Conservation (phyloP, 2,888 invertebrate species). For the Bembecia ichneumoniformis region DNA sequence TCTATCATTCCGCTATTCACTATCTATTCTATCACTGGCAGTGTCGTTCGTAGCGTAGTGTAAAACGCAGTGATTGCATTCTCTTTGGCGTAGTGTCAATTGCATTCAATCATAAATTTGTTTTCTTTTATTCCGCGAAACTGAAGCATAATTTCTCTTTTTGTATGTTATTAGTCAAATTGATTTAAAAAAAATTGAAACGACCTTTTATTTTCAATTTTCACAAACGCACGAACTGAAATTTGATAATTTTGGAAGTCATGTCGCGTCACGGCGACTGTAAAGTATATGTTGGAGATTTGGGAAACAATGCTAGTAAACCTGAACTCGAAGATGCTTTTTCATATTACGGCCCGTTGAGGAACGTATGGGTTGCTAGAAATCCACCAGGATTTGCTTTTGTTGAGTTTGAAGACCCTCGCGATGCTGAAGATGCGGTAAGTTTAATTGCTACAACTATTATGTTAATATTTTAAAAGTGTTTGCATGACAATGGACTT, state of each 20-base stretch:
- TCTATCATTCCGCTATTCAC: too few species aligned
- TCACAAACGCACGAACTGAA: too few species aligned
- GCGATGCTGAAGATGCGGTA: slow-evolving; percentile 94
- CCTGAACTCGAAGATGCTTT: slow-evolving; percentile 95
- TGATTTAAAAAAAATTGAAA: too few species aligned
- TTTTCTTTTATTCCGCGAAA: too few species aligned
- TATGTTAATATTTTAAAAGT: neutral
- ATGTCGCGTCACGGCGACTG: slow-evolving; percentile 90
- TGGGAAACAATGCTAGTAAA: slow-evolving; percentile 92
- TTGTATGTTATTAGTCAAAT: too few species aligned
- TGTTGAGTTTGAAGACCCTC: slow-evolving; percentile 92
- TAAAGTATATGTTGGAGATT: slow-evolving; percentile 96
- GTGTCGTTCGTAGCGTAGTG: too few species aligned
- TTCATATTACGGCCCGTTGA: slow-evolving; percentile 90
- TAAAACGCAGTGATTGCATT: too few species aligned
- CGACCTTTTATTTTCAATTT: too few species aligned
- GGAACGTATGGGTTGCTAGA: slow-evolving; percentile 98
- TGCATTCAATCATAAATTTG: too few species aligned
- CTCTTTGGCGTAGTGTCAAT: too few species aligned
- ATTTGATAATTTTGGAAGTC: slow-evolving; percentile 12
- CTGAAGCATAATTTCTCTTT: too few species aligned
- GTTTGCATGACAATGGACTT: neutral
- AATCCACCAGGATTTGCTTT: slow-evolving; percentile 97
- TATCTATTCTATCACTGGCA: too few species aligned
- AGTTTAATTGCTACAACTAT: slow-evolving; percentile 27